A percentile compares a stretch with the other conserved stretches of the same genome.
phyloP scores from a whole-genome alignment of 2,888 invertebrate species.

The Nephrotoma guestfalica region DNA sequence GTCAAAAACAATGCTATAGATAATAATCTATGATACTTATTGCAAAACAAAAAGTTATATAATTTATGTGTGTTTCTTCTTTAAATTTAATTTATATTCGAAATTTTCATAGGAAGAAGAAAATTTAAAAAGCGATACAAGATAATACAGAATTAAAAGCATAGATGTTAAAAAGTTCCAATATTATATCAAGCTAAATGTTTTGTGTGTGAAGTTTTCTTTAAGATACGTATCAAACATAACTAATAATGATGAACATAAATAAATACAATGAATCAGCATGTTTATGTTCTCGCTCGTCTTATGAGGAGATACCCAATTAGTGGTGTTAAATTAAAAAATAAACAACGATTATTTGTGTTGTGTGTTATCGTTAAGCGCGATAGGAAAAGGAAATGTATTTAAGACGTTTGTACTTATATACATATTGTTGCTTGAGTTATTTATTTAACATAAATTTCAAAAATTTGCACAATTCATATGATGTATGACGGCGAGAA shows the following conservation, averaged over 20 bases:
- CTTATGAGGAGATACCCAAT: conserved; percentile 1
- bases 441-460: not conserved
- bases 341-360: conserved; percentile 5
- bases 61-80: not conserved
- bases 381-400: not conserved
- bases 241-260: not conserved
- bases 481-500: not conserved
- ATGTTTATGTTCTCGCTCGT: conserved; percentile 3
- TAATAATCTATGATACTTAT: not conserved
- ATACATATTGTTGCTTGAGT: not conserved
- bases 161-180: not conserved
- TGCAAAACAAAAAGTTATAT: not conserved
- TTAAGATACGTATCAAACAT: not conserved
- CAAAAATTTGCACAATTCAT: not conserved
- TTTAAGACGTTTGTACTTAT: not conserved
- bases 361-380: not conserved
- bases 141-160: not conserved
- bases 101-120: not conserved
- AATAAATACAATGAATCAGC: conserved; percentile 5
- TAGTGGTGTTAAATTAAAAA: conserved; percentile 6
- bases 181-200: not conserved
- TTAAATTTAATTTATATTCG: not conserved
- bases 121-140: not conserved
- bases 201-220: not conserved
- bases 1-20: not conserved